Percentiles rank a stretch among this genome's conserved stretches.
These are phyloP conservation scores for Drosophila putrida DNA, from an alignment of 2,888 invertebrate species.

Conservation along the genomic window DNA sequence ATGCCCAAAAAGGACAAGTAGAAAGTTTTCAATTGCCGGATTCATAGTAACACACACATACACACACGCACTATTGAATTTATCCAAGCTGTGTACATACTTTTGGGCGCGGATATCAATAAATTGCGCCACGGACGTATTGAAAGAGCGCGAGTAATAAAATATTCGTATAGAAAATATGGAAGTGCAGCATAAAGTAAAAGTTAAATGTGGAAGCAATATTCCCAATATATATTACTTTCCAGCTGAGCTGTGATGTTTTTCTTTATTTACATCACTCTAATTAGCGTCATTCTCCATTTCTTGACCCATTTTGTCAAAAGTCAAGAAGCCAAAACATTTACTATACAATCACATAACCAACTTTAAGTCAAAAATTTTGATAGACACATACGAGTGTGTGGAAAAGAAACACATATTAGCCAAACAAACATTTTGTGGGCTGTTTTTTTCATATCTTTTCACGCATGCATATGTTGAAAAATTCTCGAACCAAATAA, in stretches of 20 bases:
- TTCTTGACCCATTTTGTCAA: neutral
- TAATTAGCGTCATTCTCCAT: neutral
- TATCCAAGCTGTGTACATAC: constrained; percentile 31
- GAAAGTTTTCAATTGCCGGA: constrained; percentile 58
- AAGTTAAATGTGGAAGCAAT: neutral
- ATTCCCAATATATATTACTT: constrained; percentile 4
- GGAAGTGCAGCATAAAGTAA: neutral
- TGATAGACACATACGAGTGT: constrained; percentile 4
- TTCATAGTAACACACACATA: constrained; percentile 32
- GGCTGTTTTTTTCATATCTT: constrained; percentile 1
- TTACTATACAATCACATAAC: constrained; percentile 17
- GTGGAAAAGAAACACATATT: neutral
- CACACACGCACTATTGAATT: constrained; percentile 15
- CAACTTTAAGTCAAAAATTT: constrained; percentile 5
- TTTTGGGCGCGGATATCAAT: constrained; percentile 49
- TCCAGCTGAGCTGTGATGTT: neutral
- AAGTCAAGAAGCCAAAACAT: constrained; percentile 13
- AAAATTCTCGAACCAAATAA: constrained; percentile 54
- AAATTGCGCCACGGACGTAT: constrained; percentile 42
- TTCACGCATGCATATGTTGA: constrained; percentile 29
- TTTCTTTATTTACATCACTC: constrained; percentile 11
- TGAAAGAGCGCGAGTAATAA: constrained; percentile 2
- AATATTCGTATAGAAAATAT: constrained; percentile 6
- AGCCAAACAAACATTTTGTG: constrained; percentile 8
- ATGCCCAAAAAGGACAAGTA: constrained; percentile 33